Base-by-base conservation (phyloP, 2,888 invertebrate species). In the Drosophila paramelanica region DNA sequence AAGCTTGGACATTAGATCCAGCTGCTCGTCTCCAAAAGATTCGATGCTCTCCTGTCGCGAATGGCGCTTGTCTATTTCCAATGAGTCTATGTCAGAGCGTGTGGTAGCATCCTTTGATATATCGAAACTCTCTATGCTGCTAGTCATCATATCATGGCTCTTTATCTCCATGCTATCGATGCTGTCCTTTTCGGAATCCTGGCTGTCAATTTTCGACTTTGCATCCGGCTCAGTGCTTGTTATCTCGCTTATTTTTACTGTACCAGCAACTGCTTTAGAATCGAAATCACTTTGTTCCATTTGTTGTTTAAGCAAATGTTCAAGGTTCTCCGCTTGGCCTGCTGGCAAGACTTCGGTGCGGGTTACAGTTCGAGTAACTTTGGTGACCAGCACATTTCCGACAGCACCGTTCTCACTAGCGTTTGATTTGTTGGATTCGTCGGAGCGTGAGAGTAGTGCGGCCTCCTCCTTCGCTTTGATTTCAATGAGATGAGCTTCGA, bases 391-490 rank as follows among this genome's bases (percentile, higher is more conserved):
- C 7, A 85, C 70, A 70, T 81, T 86, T 7, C 80, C 76, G 3
- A 64, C 56, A n/a, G 88, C 90, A 1, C 86, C 91, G 4, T 79
- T 81, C 33, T 90, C 91, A 64, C 91, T 91, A 14, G 89, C 90
- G 61, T 91, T 91, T 0, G 92, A 93, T 65, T 92, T 92, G 64
- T 91, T 93, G 0, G 93, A 92, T 64, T 93, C 93, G 59, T 93
- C 93, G 3, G 92, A 92, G 3, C 93, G 92, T 2, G 94, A 94
- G 56, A 94, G 91, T 7, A 98, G 92, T 20, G 96, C 96, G 85
- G 97, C 97, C 91, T 98, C 97, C 92, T 97, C 97, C 85, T 96
- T 95, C 0, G 96, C 97, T 69, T 96, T 95, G 47, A 96, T 94
- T 93, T 98, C 98, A 55, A 96, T 96, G 81, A 95, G 94, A 73